Percentiles rank a stretch among this genome's conserved stretches.
These are phyloP conservation scores for Stegodyphus dumicola DNA, from an alignment of 1,140 invertebrate species.

Conservation along the genomic window DNA sequence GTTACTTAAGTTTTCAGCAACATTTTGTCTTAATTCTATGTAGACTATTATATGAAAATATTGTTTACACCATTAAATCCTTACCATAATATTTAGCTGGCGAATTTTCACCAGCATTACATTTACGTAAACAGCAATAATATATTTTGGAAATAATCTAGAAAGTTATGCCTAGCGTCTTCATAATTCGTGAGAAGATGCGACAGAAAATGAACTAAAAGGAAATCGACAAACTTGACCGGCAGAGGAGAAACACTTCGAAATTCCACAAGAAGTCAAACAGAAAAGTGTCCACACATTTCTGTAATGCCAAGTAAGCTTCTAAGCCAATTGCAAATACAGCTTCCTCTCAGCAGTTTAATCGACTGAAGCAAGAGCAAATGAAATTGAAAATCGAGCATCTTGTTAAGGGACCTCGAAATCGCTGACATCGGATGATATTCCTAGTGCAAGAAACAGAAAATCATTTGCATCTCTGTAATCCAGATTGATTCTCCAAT, in stretches of 20 bases:
- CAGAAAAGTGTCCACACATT: not conserved
- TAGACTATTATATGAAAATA: too few species aligned
- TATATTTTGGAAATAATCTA: too few species aligned
- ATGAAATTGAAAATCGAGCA: constrained; percentile 16
- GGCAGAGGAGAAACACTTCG: not conserved
- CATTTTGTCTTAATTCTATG: too few species aligned
- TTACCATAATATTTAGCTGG: too few species aligned
- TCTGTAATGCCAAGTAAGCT: constrained; percentile 8
- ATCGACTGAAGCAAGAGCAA: constrained; percentile 24
- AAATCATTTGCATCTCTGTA: not conserved
- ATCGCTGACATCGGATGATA: constrained; percentile 32
- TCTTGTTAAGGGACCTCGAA: not conserved
- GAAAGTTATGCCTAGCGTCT: too few species aligned
- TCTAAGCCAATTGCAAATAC: constrained; percentile 43
- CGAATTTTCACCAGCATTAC: too few species aligned
- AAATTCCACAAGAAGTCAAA: too few species aligned
- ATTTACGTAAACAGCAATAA: too few species aligned
- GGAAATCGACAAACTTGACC: not conserved
- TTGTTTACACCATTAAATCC: too few species aligned
- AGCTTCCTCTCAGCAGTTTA: constrained; percentile 35
- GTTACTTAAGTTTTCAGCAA: too few species aligned
- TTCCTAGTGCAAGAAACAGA: constrained; percentile 8
- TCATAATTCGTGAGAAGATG: too few species aligned
- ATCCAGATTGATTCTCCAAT: constrained; percentile 49
- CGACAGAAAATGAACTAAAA: not conserved